Evolutionary conservation across 92 coral and sea anemone genomes (phyloP).

Genomic region (Zoanthus sansibaricus): DNA sequence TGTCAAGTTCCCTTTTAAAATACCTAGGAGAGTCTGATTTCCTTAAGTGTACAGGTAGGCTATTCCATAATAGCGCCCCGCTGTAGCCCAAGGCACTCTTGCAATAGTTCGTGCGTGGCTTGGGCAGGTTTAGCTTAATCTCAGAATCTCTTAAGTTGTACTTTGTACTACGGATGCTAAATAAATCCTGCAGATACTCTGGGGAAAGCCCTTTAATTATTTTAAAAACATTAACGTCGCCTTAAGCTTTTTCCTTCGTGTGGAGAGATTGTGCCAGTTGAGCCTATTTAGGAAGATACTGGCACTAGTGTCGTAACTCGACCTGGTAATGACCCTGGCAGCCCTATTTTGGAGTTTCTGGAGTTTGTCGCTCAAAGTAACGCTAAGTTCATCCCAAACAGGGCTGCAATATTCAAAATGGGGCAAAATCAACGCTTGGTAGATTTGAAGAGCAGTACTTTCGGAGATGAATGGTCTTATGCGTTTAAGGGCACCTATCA

Average conservation of each 20-base stretch:
- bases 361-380: too few relatives aligned
- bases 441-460: too few relatives aligned
- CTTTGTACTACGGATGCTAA: neutral
- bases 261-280: constrained; percentile 25
- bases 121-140: neutral
- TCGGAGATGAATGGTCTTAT: too few relatives aligned
- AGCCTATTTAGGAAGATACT: neutral
- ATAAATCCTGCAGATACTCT: neutral
- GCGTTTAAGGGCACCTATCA: neutral
- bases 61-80: neutral
- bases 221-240: constrained; percentile 27
- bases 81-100: neutral
- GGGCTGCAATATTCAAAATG: too few relatives aligned
- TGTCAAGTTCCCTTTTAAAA: neutral
- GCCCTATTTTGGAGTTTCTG: too few relatives aligned
- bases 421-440: too few relatives aligned
- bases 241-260: constrained; percentile 24
- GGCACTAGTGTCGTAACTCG: constrained; percentile 22
- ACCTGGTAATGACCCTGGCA: neutral
- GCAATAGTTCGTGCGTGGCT: neutral
- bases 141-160: neutral
- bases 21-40: neutral
- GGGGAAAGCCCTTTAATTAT: neutral
- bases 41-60: neutral
- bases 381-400: too few relatives aligned